Conservation (phyloP, 2,113 vertebrate genomes). For the Hystrix cristata region DNA sequence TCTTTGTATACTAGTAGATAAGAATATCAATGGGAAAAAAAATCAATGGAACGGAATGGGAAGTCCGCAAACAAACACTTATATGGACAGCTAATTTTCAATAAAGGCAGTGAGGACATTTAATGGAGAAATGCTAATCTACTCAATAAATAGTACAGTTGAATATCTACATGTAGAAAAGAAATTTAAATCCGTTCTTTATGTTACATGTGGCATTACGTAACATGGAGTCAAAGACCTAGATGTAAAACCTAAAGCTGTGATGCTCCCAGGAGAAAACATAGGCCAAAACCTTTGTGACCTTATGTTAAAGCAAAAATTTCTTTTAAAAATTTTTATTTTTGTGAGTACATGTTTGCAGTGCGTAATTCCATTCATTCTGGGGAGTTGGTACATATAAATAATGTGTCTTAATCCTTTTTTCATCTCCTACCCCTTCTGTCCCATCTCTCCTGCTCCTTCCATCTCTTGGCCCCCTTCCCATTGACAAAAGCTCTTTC, state of each 20-base stretch:
- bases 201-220: neutral
- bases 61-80: neutral
- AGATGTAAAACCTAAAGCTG: neutral
- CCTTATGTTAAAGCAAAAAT: neutral
- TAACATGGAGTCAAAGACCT: neutral
- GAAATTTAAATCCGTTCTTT: neutral
- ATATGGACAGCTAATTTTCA: neutral
- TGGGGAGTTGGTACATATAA: neutral
- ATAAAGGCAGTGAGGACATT: neutral
- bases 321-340: neutral
- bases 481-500: neutral
- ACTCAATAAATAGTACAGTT: neutral
- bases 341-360: neutral
- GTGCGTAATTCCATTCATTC: neutral
- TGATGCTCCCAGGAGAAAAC: neutral
- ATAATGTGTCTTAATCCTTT: neutral
- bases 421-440: neutral
- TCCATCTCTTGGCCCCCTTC: neutral
- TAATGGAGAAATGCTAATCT: neutral
- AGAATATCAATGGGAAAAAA: neutral
- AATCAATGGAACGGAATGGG: neutral
- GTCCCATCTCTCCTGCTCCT: neutral
- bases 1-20: neutral
- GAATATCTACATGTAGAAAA: neutral
- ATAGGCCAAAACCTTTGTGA: neutral